phyloP scores from a whole-genome alignment of 2,113 vertebrate species.

The Orcinus orca region DNA sequence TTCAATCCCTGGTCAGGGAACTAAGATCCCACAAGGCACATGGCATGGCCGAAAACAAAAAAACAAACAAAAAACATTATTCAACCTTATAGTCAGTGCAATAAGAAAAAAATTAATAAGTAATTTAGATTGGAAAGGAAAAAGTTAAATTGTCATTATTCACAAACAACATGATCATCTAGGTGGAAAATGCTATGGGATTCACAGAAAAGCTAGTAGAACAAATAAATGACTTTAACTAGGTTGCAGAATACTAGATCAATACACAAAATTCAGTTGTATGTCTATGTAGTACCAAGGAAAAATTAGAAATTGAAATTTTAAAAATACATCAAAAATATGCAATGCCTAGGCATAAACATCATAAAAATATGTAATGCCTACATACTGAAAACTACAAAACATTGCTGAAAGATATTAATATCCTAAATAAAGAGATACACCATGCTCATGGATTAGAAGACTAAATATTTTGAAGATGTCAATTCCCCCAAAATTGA shows the following conservation, averaged over 20 bases:
- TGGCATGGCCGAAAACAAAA: too few relatives aligned
- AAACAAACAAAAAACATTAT: background rate
- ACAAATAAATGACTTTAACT: background rate
- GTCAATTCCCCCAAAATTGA: background rate
- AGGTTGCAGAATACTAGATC: background rate
- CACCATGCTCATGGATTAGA: background rate
- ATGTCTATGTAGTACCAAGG: background rate
- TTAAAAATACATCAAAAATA: background rate
- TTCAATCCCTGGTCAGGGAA: too few relatives aligned
- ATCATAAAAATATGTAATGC: background rate
- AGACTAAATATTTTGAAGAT: background rate
- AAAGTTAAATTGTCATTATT: background rate
- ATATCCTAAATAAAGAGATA: background rate
- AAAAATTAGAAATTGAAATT: background rate
- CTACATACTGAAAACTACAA: background rate
- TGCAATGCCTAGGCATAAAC: background rate
- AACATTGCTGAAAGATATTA: background rate
- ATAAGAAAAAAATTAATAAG: background rate
- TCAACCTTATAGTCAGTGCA: background rate
- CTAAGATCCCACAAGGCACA: too few relatives aligned
- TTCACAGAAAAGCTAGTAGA: background rate
- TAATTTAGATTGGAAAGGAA: background rate
- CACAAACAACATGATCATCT: background rate
- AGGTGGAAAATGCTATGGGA: background rate
- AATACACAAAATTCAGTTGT: background rate